Evolutionary conservation across 2,888 invertebrate species (phyloP).

Genomic region (Spisula solida): DNA sequence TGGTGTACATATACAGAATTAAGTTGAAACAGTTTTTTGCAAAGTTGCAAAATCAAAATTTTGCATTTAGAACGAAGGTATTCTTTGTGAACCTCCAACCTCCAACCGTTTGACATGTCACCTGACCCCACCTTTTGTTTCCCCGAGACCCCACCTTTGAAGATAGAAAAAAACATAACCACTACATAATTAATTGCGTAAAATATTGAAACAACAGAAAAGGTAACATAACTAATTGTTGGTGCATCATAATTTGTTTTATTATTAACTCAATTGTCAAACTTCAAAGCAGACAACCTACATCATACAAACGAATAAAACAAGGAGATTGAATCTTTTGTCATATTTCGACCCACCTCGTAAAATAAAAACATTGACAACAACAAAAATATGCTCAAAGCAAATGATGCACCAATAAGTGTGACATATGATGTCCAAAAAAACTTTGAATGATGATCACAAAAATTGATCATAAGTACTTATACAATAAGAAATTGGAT

Average conservation of each 20-base stretch:
- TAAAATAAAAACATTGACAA: background rate
- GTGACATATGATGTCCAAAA: no score
- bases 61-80: no score
- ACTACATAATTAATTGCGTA: background rate
- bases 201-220: background rate
- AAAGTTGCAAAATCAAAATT: no score
- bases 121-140: no score
- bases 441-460: no score
- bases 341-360: background rate
- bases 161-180: background rate
- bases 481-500: no score
- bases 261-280: background rate
- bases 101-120: no score
- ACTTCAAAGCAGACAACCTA: background rate
- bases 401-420: background rate
- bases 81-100: no score
- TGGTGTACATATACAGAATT: no score
- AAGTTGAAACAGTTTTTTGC: no score
- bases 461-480: no score
- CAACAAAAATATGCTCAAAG: background rate
- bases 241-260: background rate
- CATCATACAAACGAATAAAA: constrained; percentile 2
- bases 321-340: background rate
- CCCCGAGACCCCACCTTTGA: background rate
- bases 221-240: background rate